These are phyloP conservation scores for Globodera ellingtonae DNA, from an alignment of 1,140 invertebrate genomes.

Conservation along the genomic window DNA sequence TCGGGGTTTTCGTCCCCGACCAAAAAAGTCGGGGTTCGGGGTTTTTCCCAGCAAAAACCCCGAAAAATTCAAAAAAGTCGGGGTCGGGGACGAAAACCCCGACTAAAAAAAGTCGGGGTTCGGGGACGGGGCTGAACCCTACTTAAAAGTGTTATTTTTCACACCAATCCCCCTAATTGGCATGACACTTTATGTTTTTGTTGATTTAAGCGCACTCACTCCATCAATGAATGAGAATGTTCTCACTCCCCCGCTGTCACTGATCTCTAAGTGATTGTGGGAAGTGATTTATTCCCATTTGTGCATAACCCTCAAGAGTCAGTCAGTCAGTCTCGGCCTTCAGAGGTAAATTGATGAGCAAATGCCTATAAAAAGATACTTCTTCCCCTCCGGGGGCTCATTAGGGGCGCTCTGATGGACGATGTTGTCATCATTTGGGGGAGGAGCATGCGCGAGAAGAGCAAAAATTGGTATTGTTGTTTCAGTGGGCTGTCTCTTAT, in stretches of 20 bases:
- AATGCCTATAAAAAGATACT: background rate
- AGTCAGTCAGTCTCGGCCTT: background rate
- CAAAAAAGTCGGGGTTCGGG: too few species aligned
- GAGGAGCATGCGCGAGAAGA: background rate
- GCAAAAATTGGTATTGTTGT: slow-evolving; percentile 15
- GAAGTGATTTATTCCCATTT: background rate
- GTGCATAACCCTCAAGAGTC: background rate
- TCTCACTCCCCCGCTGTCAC: background rate
- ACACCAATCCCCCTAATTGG: too few species aligned
- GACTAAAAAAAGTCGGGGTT: too few species aligned
- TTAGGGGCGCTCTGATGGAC: background rate
- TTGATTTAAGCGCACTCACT: background rate
- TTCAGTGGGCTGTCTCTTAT: too few species aligned
- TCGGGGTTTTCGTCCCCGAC: too few species aligned
- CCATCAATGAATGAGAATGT: background rate
- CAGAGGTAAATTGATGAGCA: background rate
- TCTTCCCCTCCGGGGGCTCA: background rate
- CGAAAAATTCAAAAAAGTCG: too few species aligned
- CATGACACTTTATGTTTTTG: background rate
- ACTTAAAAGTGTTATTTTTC: too few species aligned
- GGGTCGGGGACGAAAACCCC: too few species aligned
- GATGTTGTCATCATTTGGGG: slow-evolving; percentile 12
- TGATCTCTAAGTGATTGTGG: background rate
- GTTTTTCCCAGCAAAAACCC: too few species aligned
- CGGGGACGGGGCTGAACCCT: too few species aligned